These are phyloP conservation scores for Sebastes kiyomatsui DNA, from an alignment of 2,797 vertebrate species.

Conservation along the genomic window DNA sequence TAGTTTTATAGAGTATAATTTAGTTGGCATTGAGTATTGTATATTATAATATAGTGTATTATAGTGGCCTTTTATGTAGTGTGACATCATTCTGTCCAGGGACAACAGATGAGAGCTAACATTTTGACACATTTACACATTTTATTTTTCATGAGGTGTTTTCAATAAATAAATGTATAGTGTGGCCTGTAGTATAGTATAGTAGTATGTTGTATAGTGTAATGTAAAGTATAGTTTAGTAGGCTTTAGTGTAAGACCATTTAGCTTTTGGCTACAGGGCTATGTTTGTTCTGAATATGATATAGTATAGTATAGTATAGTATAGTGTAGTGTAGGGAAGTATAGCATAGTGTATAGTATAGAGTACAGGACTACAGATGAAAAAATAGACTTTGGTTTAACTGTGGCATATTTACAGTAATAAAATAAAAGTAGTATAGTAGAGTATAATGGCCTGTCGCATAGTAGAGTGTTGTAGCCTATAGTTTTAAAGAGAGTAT, in stretches of 20 bases:
- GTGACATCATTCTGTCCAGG: slow-evolving; percentile 16
- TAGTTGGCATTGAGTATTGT: neutral
- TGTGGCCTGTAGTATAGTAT: neutral
- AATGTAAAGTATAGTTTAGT: neutral
- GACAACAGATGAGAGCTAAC: neutral
- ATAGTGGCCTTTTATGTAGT: slow-evolving; percentile 6
- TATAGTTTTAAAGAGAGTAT: neutral
- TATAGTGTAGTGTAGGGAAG: too few relatives aligned
- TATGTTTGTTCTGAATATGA: neutral
- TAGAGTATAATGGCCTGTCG: neutral
- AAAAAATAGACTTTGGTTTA: too few relatives aligned
- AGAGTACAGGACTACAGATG: too few relatives aligned
- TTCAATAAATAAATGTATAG: neutral
- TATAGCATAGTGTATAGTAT: too few relatives aligned
- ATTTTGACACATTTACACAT: neutral
- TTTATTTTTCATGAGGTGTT: neutral
- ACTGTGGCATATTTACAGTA: too few relatives aligned
- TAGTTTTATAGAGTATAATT: neutral
- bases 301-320: too few relatives aligned
- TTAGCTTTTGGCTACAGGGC: neutral
- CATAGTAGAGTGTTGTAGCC: neutral
- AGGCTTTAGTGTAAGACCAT: neutral
- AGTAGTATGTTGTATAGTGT: neutral
- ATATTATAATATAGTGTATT: neutral
- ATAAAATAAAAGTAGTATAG: neutral